Evolutionary conservation across 1,140 invertebrate species (phyloP), one percentile per base, ranked within the genome.

Genomic region (Cydia strobilella): DNA sequence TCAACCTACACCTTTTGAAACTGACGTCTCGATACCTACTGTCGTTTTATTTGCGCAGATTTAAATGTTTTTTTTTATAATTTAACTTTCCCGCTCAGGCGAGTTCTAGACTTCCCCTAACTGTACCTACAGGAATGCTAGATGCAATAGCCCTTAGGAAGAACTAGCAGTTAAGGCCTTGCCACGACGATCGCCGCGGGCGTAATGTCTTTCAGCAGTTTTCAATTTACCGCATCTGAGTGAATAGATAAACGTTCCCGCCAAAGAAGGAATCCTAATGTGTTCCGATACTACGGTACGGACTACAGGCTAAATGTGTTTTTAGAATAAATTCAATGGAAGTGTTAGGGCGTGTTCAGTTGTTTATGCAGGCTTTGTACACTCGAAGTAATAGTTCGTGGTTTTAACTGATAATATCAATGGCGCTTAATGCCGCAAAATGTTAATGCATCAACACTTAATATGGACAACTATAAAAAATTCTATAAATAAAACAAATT

Each of bases 211-310:
- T 65, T 65, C 63, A 65, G 63, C 27, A 65, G 25, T 65, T 65
- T 65, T 65, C 63, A 65, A 65, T 65, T 65, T 35, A 27, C 63
- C 27, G 63, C 63, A 65, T 65, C 63, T 65, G 63, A 65, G 25
- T 65, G 63, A 18, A 65, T 65, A 65, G 63, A 65, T 65, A 65
- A 65, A 59, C 54, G 54, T 59, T 59, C 54, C 54, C 54, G 54
- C 54, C 54, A 59, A 23, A 59, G 54, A 59, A 59, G 54, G 54
- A 59, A 59, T 59, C 54, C 54, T 59, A 59, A 59, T 59, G 54
- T 59, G 54, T 59, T 59, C 20, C 54, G 54, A 59, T 59, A 59
- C 18, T 59, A 23, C 12, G 51, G n/a, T 59, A 23, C 12, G 51
- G n/a, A 54, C 6, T 10, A 20, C 18, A 12, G 54, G 54, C 51